phyloP scores from a whole-genome alignment of 2,888 invertebrate species.

The Habroteleia sp. region DNA sequence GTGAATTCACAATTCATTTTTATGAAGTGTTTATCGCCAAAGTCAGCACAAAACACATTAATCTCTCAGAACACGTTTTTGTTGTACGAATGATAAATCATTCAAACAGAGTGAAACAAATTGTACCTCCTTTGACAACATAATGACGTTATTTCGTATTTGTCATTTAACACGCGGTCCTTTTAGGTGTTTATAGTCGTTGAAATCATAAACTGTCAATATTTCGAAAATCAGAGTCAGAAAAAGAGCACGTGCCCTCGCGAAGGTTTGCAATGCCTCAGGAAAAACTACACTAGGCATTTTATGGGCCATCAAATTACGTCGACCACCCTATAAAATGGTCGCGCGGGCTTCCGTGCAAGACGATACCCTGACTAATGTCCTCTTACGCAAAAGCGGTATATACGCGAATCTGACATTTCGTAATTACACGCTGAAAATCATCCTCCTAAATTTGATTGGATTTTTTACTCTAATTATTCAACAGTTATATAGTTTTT shows the following conservation, averaged over 20 bases:
- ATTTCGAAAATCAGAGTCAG: conserved; percentile 70
- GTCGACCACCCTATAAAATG: conserved; percentile 81
- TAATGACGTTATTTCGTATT: conserved; percentile 46
- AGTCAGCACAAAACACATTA: conserved; percentile 51
- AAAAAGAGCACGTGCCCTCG: conserved; percentile 70
- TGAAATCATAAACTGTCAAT: conserved; percentile 64
- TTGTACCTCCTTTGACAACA: conserved; percentile 48
- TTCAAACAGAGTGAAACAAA: conserved; percentile 53
- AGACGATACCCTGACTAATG: conserved; percentile 74
- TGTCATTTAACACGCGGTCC: conserved; percentile 46
- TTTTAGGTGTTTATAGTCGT: conserved; percentile 40
- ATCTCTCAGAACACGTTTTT: conserved; percentile 51
- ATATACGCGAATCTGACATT: conserved; percentile 16
- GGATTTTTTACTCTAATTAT: too few species aligned
- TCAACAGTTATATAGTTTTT: too few species aligned
- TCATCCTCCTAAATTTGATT: too few species aligned
- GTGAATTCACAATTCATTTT: conserved; percentile 59
- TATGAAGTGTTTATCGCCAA: conserved; percentile 57
- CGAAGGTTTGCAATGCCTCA: conserved; percentile 72
- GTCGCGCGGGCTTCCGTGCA: conserved; percentile 79
- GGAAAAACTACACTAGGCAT: conserved; percentile 80
- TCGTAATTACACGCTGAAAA: too few species aligned
- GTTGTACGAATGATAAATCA: conserved; percentile 56
- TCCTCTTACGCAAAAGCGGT: conserved; percentile 65
- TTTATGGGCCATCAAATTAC: conserved; percentile 82